phyloP scores from a whole-genome alignment of 92 coral and sea anemone species.

The Parazoanthus swiftii region DNA sequence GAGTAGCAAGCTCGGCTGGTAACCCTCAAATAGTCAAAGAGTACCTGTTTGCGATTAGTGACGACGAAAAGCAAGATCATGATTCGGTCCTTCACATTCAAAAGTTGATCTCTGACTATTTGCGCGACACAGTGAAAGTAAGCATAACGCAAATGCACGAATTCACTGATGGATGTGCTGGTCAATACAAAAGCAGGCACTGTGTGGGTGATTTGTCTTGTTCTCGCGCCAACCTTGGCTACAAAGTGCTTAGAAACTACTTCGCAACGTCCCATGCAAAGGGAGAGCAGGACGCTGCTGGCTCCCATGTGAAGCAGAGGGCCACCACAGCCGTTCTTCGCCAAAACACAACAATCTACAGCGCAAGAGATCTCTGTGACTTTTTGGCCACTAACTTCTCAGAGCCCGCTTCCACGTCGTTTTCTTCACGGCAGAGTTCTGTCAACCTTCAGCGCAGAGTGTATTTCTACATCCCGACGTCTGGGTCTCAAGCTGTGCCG shows the following conservation, averaged over 20 bases:
- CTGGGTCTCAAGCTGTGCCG: background rate
- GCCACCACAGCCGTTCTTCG: constrained; percentile 19
- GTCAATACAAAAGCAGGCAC: constrained; percentile 16
- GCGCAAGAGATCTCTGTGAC: background rate
- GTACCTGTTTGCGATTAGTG: constrained; percentile 7
- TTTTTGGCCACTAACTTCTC: background rate
- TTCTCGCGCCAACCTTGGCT: background rate
- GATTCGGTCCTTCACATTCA: constrained; percentile 10
- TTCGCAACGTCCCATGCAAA: background rate
- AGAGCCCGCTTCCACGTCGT: background rate
- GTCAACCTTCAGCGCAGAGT: background rate
- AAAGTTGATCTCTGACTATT: background rate
- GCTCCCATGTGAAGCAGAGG: constrained; percentile 7
- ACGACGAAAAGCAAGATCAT: constrained; percentile 27
- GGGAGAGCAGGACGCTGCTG: constrained; percentile 7
- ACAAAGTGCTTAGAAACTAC: background rate
- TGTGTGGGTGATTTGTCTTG: constrained; percentile 10
- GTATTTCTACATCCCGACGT: background rate
- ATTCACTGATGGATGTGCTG: constrained; percentile 18
- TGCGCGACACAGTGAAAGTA: background rate
- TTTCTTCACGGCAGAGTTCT: background rate
- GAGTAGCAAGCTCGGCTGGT: background rate
- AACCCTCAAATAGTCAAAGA: constrained; percentile 12
- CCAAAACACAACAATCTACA: background rate
- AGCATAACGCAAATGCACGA: background rate